phyloP scores from a whole-genome alignment of 2,797 vertebrate species.

The Micromesistius poutassou region DNA sequence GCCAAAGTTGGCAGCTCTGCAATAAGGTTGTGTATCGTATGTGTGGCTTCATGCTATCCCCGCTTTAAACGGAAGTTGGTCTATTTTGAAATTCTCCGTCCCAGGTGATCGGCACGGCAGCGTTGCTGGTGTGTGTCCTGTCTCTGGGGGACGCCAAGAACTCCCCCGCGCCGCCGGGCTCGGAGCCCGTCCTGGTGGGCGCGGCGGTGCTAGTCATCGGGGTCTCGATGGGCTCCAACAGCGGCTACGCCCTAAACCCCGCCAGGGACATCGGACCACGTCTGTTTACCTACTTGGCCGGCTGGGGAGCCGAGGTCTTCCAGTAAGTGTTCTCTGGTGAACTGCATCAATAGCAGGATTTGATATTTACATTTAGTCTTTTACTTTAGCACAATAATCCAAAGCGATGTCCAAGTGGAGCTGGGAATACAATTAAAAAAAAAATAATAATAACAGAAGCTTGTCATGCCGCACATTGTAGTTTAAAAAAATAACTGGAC shows the following conservation, averaged over 20 bases:
- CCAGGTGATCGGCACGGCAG: slow-evolving; percentile 74
- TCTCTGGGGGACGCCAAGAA: slow-evolving; percentile 69
- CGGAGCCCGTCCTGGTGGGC: slow-evolving; percentile 72
- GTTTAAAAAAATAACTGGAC: too few species aligned
- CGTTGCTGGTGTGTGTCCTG: slow-evolving; percentile 72
- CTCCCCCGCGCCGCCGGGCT: slow-evolving; percentile 48
- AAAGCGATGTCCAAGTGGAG: too few species aligned
- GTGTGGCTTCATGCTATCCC: background rate
- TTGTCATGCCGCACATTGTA: too few species aligned
- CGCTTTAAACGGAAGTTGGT: background rate
- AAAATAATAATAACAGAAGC: too few species aligned
- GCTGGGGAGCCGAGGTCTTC: slow-evolving; percentile 76
- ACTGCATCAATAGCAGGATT: background rate
- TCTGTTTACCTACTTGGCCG: slow-evolving; percentile 66
- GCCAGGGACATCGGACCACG: slow-evolving; percentile 76
- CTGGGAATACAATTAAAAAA: too few species aligned
- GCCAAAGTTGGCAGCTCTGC: too few species aligned
- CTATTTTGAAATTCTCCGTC: background rate
- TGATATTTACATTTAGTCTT: too few species aligned
- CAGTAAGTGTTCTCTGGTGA: slow-evolving; percentile 50
- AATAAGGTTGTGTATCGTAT: background rate
- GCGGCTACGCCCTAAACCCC: slow-evolving; percentile 77
- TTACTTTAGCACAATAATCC: too few species aligned
- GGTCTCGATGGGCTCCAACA: slow-evolving; percentile 76
- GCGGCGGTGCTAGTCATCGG: slow-evolving; percentile 68